phyloP scores from a whole-genome alignment of 2,797 vertebrate species.

The Parambassis ranga region DNA sequence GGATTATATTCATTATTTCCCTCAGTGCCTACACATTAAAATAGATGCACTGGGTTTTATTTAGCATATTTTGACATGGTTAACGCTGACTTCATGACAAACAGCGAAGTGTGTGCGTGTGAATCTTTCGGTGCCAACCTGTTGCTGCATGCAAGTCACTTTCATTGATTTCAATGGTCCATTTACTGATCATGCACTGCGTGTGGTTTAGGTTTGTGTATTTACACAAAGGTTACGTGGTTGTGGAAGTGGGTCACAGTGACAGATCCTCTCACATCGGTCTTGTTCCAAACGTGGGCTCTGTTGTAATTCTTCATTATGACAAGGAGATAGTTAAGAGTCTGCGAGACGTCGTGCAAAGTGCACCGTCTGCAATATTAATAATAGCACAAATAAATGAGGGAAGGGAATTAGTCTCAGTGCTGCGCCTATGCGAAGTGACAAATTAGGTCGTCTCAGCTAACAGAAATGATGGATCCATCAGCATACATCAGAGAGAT shows the following conservation, averaged over 20 bases:
- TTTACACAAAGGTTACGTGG: conserved; percentile 17
- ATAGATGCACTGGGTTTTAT: not conserved
- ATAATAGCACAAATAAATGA: conserved; percentile 77
- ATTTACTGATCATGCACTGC: no score
- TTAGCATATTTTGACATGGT: not conserved
- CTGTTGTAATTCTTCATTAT: conserved; percentile 43
- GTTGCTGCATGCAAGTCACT: not conserved
- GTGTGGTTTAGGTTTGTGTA: conserved; percentile 3
- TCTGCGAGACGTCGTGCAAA: conserved; percentile 37
- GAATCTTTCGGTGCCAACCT: not conserved
- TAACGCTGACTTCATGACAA: not conserved
- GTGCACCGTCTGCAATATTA: conserved; percentile 70
- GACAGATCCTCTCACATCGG: conserved; percentile 29
- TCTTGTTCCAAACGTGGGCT: conserved; percentile 27
- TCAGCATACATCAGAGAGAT: conserved; percentile 20
- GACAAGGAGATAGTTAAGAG: conserved; percentile 48
- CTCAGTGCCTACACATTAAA: conserved; percentile 5
- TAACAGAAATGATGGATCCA: conserved; percentile 28
- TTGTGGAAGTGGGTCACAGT: conserved; percentile 49
- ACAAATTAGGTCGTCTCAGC: conserved; percentile 71
- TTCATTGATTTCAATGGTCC: not conserved
- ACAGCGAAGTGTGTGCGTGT: not conserved
- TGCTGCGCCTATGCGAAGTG: conserved; percentile 50
- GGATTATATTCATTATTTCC: conserved; percentile 51
- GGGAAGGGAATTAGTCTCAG: conserved; percentile 72